Evolutionary conservation across 2,888 invertebrate genomes (phyloP).

Genomic region (Melanotus villosus): DNA sequence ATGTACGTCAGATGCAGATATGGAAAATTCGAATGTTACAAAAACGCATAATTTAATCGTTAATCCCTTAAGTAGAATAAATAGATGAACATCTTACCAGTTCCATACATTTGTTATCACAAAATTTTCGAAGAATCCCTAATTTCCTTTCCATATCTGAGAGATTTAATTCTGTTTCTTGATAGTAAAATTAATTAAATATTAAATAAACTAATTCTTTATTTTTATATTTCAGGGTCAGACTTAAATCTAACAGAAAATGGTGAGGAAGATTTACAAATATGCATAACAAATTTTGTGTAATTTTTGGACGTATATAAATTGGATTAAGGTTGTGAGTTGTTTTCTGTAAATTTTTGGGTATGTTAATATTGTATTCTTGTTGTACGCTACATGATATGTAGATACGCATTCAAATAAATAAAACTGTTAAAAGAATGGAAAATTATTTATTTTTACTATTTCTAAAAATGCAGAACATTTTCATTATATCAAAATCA

Average conservation of each 20-base stretch:
- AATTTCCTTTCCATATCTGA: conserved; percentile 45
- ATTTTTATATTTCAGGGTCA: conserved; percentile 62
- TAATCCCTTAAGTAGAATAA: conserved; percentile 20
- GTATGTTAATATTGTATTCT: background rate
- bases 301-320: conserved; percentile 26
- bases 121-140: conserved; percentile 4
- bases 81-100: conserved; percentile 16
- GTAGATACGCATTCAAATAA: background rate
- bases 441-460: no score
- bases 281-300: background rate
- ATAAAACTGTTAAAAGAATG: background rate
- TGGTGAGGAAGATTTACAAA: conserved; percentile 53
- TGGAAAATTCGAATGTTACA: conserved; percentile 37
- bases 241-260: conserved; percentile 65
- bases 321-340: background rate
- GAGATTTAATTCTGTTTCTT: conserved; percentile 56
- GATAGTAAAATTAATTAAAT: background rate
- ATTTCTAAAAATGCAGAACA: no score
- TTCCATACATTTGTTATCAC: conserved; percentile 12
- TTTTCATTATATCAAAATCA: no score
- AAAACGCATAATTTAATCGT: conserved; percentile 14
- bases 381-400: conserved; percentile 7
- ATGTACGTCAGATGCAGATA: conserved; percentile 15
- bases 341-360: background rate
- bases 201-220: conserved; percentile 28